phyloP scores from a whole-genome alignment of 2,888 invertebrate genomes.

The Lottia gigantea region DNA sequence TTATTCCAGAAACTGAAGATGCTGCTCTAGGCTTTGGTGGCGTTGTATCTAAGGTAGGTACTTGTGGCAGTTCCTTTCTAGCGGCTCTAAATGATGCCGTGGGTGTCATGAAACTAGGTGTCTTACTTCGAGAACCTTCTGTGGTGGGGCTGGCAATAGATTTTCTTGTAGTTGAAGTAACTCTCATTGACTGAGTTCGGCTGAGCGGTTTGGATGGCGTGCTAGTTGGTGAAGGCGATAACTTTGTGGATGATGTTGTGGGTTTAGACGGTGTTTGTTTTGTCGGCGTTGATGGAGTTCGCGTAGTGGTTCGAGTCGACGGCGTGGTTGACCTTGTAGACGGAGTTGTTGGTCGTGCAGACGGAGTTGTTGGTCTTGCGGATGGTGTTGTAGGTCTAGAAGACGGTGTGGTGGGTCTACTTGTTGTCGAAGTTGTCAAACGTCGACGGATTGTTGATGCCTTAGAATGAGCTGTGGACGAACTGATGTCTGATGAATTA shows the following conservation, averaged over 20 bases:
- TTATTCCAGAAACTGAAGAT: constrained; percentile 24
- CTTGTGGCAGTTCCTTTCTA: constrained; percentile 30
- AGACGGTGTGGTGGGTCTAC: constrained; percentile 25
- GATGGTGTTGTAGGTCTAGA: constrained; percentile 28
- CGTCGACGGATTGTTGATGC: constrained; percentile 32
- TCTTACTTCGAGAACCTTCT: constrained; percentile 15
- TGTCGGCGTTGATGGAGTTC: constrained; percentile 26
- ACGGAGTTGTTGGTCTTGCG: constrained; percentile 25
- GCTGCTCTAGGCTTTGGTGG: constrained; percentile 37
- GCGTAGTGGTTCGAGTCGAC: constrained; percentile 19
- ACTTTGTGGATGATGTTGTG: constrained; percentile 30
- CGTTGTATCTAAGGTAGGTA: constrained; percentile 29
- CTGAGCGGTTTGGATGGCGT: constrained; percentile 20
- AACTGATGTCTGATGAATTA: constrained; percentile 36
- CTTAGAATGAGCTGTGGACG: constrained; percentile 16
- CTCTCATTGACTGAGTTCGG: constrained; percentile 38
- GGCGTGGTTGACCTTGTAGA: constrained; percentile 23
- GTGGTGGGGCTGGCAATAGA: constrained; percentile 7
- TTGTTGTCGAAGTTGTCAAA: constrained; percentile 32
- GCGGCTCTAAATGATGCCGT: constrained; percentile 49
- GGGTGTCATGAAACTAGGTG: constrained; percentile 49
- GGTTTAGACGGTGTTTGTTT: constrained; percentile 24
- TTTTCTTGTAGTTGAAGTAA: constrained; percentile 26
- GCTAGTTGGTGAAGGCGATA: constrained; percentile 12
- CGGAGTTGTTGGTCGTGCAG: constrained; percentile 17